Conservation (phyloP, 2,888 invertebrate species). For the Drosophila multiciliata region DNA sequence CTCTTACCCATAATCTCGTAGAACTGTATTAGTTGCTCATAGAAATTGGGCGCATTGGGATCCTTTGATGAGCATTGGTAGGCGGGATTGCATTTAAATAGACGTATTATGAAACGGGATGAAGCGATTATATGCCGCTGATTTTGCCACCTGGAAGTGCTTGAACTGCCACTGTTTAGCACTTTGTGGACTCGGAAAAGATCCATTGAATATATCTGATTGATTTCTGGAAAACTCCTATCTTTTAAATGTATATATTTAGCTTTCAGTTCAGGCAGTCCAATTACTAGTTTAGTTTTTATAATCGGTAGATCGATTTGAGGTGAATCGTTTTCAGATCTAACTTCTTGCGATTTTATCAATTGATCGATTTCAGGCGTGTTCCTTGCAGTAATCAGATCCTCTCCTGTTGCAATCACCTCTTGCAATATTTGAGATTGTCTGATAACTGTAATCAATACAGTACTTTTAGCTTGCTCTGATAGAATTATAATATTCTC, state of each 20-base stretch:
- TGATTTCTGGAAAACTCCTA: background rate
- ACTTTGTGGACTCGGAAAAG: background rate
- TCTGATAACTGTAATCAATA: background rate
- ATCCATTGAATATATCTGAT: background rate
- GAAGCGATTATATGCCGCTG: conserved; percentile 44
- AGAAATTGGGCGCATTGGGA: conserved; percentile 28
- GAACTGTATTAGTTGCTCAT: conserved; percentile 58
- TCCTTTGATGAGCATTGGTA: conserved; percentile 19
- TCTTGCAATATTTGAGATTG: background rate
- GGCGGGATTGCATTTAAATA: conserved; percentile 52
- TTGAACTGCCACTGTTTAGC: background rate
- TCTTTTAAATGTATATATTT: background rate
- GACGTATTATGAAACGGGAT: conserved; percentile 33
- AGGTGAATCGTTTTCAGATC: background rate
- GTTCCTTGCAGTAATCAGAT: no score
- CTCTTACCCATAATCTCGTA: conserved; percentile 26
- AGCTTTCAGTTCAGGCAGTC: background rate
- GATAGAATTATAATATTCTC: background rate
- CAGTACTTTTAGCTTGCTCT: background rate
- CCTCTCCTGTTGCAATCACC: background rate
- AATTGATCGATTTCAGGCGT: background rate
- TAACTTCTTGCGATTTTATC: background rate
- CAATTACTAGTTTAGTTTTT: background rate
- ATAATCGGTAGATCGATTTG: background rate
- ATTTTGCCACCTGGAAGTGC: conserved; percentile 24